Evolutionary conservation across 2,113 vertebrate genomes (phyloP).

Genomic region (Lepus europaeus): DNA sequence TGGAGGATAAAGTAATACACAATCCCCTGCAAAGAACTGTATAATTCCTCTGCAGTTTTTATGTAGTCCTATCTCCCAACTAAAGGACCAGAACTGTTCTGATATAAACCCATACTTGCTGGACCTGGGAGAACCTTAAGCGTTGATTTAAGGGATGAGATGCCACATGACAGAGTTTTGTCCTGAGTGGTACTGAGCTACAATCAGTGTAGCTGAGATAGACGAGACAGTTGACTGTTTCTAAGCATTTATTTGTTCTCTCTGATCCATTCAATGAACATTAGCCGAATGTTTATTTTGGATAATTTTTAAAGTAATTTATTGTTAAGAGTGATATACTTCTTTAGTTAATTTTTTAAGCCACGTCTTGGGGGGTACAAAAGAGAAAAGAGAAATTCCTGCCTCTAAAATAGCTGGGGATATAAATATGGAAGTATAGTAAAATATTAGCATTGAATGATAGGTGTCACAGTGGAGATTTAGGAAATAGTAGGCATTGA

Average conservation of each 20-base stretch:
- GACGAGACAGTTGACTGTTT: not conserved
- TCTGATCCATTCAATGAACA: not conserved
- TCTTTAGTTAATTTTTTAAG: not conserved
- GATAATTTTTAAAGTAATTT: not conserved
- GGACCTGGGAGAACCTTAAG: slow-evolving; percentile 12
- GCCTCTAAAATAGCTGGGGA: not conserved
- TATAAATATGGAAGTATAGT: not conserved
- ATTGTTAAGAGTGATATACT: not conserved
- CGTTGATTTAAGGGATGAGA: slow-evolving; percentile 31
- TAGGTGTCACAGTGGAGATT: not conserved
- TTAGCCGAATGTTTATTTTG: not conserved
- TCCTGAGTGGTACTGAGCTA: not conserved
- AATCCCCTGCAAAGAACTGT: slow-evolving; percentile 64
- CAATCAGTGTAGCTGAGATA: not conserved
- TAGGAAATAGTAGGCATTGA: not conserved
- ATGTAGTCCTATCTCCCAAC: slow-evolving; percentile 18
- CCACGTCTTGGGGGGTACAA: not conserved
- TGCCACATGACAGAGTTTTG: not conserved
- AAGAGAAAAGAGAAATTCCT: not conserved
- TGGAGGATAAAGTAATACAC: slow-evolving; percentile 41
- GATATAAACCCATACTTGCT: not conserved
- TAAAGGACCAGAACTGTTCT: not conserved
- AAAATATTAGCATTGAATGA: not conserved
- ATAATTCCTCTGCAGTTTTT: slow-evolving; percentile 38
- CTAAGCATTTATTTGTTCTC: not conserved